Evolutionary conservation across 2,113 vertebrate species (phyloP).

Genomic region (Onychorhynchus coronatus): DNA sequence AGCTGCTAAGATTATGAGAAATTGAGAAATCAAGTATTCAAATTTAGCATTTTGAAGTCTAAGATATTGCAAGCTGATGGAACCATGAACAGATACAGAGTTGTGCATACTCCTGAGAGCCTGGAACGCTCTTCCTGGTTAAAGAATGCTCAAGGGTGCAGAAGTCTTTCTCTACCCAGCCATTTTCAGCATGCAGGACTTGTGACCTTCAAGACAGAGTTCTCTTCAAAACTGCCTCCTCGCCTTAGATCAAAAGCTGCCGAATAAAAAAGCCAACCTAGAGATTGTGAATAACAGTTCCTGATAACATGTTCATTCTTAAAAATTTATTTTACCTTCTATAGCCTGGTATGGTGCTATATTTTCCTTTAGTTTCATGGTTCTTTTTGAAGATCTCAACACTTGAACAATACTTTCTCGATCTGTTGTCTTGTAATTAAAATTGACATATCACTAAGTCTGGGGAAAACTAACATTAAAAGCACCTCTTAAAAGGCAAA

Average conservation of each 20-base stretch:
- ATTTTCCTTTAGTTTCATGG: neutral
- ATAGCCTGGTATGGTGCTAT: neutral
- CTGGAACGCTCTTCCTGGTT: neutral
- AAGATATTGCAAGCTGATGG: neutral
- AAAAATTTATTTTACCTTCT: neutral
- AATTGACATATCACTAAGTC: neutral
- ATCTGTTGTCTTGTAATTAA: neutral
- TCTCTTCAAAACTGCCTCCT: neutral
- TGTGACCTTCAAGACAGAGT: neutral
- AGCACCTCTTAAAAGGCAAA: neutral
- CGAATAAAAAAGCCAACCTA: neutral
- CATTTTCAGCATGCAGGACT: neutral
- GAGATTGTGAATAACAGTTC: neutral
- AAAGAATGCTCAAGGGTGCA: neutral
- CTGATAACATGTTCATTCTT: neutral
- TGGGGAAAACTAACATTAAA: neutral
- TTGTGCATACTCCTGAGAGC: neutral
- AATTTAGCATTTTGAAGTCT: neutral
- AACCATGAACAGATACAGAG: fast-evolving
- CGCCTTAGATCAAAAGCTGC: neutral
- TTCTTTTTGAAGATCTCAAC: neutral
- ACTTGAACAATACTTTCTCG: neutral
- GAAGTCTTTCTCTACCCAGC: neutral
- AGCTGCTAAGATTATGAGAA: neutral
- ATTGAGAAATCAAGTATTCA: neutral